Base-by-base conservation (phyloP, 2,113 vertebrate species). In the Semnornis frantzii region DNA sequence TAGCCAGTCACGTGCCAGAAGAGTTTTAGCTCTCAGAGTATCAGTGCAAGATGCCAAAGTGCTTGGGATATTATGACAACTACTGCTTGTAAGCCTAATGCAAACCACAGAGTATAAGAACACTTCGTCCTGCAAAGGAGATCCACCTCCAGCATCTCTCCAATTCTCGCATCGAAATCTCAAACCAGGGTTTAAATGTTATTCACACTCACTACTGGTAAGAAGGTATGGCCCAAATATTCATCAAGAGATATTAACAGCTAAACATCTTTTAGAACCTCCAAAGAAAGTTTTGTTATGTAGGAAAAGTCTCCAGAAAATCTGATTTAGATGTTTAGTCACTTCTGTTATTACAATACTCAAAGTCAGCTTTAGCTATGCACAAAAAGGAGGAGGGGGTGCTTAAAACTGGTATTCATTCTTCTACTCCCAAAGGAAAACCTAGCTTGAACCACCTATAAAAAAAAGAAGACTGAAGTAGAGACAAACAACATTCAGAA, bases 1-100 rank as follows among this genome's bases (percentile, higher is more conserved):
- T 37, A 30, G 85, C 91, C 77, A 91, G 91, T 81, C 89, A 92
- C 57, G 81, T 93, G 87, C 79, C 89, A 95, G 82, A 62, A 90
- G 87, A 93, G 68, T n/a, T 79, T 82, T 52, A 93, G 89, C 94
- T 96, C 82, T 73, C 50, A 76, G 82, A 93, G 93, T 62, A 81
- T 92, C 97, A 96, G 85, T 95, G 96, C 92, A 97, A 89, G 69
- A 94, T 93, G 76, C 80, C 79, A 92, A 96, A 96, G 87, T 97
- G 83, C 93, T 96, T 93, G 94, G 87, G 42, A 94, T 84, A 46
- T 83, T 33, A 55, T 20, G 72, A 78, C 62, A 93, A 93, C 8
- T 63, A 50, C n/a, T 82, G 68, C 42, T 95, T 65, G 48, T 62
- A 80, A 89, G 50, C 59, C 39, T 66, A 71, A 82, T 25, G 91